Conservation (phyloP, 2,797 vertebrate species). For the Rhinatrema bivittatum region DNA sequence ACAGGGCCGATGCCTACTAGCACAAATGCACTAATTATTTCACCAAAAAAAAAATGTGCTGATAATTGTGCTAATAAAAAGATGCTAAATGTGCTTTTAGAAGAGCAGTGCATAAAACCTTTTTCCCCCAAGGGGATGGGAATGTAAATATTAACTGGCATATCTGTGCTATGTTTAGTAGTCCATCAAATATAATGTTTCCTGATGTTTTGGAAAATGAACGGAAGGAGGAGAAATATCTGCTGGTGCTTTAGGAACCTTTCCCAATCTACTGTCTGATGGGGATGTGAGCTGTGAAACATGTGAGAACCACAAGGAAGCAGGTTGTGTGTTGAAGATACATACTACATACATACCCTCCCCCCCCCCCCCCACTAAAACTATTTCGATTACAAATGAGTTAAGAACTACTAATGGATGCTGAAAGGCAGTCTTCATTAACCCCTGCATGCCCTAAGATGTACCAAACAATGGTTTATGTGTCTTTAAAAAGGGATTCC, state of each 20-base stretch:
- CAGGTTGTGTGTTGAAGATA: slow-evolving; percentile 41
- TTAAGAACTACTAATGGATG: slow-evolving; percentile 11
- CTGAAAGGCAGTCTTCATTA: slow-evolving; percentile 26
- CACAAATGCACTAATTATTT: too few relatives aligned
- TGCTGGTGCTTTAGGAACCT: slow-evolving; percentile 1
- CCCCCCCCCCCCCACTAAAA: too few relatives aligned
- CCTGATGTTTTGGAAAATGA: slow-evolving; percentile 11
- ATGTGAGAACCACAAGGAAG: slow-evolving; percentile 17
- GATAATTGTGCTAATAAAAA: slow-evolving; percentile 4
- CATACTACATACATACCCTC: slow-evolving; percentile 22
- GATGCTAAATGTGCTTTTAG: too few relatives aligned
- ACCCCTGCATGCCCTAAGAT: slow-evolving; percentile 6
- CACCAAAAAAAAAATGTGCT: slow-evolving; percentile 8
- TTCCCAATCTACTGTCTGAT: too few relatives aligned
- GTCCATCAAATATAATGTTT: too few relatives aligned
- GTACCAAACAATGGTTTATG: too few relatives aligned
- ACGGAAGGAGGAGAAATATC: neutral
- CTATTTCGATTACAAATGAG: slow-evolving; percentile 14
- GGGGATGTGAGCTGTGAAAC: neutral
- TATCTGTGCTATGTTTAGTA: too few relatives aligned
- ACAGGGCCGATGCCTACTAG: slow-evolving; percentile 27
- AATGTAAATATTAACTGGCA: too few relatives aligned
- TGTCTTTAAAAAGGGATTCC: too few relatives aligned
- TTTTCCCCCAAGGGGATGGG: too few relatives aligned
- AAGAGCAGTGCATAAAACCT: too few relatives aligned